Percentiles rank a stretch among this genome's conserved stretches.
Conservation (phyloP, 2,888 invertebrate species). For the Phymatocera aterrima region DNA sequence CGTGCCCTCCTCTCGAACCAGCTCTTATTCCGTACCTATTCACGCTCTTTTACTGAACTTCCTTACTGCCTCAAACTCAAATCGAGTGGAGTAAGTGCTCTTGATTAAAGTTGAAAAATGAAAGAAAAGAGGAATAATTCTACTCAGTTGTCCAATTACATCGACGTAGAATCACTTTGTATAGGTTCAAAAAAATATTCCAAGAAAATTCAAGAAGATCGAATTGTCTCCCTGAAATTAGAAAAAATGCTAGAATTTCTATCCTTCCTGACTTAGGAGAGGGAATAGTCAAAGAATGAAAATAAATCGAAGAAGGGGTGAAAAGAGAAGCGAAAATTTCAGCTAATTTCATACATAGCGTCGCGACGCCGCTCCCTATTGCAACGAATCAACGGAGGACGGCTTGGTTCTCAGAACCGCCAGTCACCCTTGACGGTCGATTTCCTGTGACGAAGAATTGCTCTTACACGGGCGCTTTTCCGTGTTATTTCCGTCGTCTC, state of each 20-base stretch:
- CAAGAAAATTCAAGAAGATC: background rate
- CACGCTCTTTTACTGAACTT: background rate
- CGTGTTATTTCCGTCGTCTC: slow-evolving; percentile 22
- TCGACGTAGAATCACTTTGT: too few relatives aligned
- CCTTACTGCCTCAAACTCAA: background rate
- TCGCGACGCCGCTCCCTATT: background rate
- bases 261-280: too few relatives aligned
- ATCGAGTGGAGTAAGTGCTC: background rate
- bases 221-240: background rate
- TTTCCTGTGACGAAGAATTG: slow-evolving; percentile 70
- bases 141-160: too few relatives aligned
- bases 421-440: slow-evolving; percentile 66
- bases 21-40: background rate
- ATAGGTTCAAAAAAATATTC: background rate
- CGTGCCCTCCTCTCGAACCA: background rate
- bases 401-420: slow-evolving; percentile 58
- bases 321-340: background rate
- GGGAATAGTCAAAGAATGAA: background rate
- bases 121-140: background rate
- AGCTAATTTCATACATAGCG: background rate
- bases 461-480: slow-evolving; percentile 59
- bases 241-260: background rate
- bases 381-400: background rate
- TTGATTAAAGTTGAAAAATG: background rate
- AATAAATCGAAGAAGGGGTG: background rate